phyloP scores from a whole-genome alignment of 2,797 vertebrate genomes.

The Limnodromus scolopaceus region DNA sequence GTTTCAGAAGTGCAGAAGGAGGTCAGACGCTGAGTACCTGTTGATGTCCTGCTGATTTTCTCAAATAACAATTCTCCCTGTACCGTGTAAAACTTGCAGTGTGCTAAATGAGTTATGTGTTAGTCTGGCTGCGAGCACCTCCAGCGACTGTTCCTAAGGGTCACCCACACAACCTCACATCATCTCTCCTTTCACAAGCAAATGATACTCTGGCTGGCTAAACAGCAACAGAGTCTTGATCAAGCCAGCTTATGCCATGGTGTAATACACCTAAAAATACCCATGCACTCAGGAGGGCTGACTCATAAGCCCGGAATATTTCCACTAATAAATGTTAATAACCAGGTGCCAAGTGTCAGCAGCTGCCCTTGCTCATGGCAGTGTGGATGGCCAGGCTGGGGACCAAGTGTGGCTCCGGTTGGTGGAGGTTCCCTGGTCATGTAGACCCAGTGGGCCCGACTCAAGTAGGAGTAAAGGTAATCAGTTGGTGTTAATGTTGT shows the following conservation, averaged over 20 bases:
- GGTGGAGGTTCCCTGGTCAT: neutral
- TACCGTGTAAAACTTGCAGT: neutral
- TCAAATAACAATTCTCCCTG: neutral
- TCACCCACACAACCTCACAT: neutral
- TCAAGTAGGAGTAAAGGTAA: neutral
- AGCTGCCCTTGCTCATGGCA: neutral
- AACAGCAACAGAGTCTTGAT: neutral
- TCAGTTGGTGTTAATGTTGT: neutral
- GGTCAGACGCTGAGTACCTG: neutral
- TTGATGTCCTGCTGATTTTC: neutral
- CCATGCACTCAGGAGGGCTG: neutral
- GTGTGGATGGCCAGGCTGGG: neutral
- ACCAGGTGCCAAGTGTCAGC: neutral
- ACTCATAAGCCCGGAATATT: conserved; percentile 10
- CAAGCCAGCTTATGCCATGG: accelerated
- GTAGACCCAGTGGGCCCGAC: neutral
- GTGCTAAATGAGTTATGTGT: neutral
- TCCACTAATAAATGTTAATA: neutral
- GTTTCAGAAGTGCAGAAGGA: neutral
- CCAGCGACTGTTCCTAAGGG: neutral
- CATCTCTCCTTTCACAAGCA: neutral
- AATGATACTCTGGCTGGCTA: neutral
- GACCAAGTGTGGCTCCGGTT: accelerated
- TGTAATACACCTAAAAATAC: neutral
- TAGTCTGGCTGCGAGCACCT: neutral